Conservation (phyloP, 1,140 invertebrate genomes). For the Sarcophaga peregrina region DNA sequence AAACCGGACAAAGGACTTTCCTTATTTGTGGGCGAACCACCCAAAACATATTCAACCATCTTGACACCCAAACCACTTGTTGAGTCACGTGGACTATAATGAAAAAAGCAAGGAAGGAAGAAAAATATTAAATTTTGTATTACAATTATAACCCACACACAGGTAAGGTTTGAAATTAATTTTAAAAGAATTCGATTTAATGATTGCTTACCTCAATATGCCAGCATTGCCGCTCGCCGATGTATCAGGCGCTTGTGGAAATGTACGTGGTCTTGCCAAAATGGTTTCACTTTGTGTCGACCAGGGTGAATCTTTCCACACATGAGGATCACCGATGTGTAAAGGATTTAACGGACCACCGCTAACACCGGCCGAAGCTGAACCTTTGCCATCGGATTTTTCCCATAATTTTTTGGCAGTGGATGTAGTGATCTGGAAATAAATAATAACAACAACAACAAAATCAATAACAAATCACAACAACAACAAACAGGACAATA, state of each 20-base stretch:
- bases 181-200: background rate
- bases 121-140: background rate
- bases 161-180: background rate
- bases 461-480: background rate
- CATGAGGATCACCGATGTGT: slow-evolving; percentile 63
- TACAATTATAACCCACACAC: background rate
- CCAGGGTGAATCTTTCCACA: slow-evolving; percentile 66
- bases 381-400: slow-evolving; percentile 64
- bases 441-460: slow-evolving; percentile 31
- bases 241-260: slow-evolving; percentile 61
- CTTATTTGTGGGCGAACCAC: slow-evolving; percentile 87
- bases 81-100: slow-evolving; percentile 72
- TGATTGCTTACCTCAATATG: slow-evolving; percentile 59
- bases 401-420: slow-evolving; percentile 66
- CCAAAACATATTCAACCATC: slow-evolving; percentile 98
- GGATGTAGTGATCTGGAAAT: slow-evolving; percentile 64
- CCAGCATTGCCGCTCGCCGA: slow-evolving; percentile 63
- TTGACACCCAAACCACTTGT: slow-evolving; percentile 91
- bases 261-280: slow-evolving; percentile 58
- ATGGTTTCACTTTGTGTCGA: slow-evolving; percentile 65
- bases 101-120: slow-evolving; percentile 33
- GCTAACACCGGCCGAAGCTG: slow-evolving; percentile 52
- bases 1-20: slow-evolving; percentile 72
- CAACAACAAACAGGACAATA: too few species aligned
- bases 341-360: slow-evolving; percentile 62